These are phyloP conservation scores for Carcina quercana DNA, from an alignment of 2,888 invertebrate genomes.

Conservation along the genomic window DNA sequence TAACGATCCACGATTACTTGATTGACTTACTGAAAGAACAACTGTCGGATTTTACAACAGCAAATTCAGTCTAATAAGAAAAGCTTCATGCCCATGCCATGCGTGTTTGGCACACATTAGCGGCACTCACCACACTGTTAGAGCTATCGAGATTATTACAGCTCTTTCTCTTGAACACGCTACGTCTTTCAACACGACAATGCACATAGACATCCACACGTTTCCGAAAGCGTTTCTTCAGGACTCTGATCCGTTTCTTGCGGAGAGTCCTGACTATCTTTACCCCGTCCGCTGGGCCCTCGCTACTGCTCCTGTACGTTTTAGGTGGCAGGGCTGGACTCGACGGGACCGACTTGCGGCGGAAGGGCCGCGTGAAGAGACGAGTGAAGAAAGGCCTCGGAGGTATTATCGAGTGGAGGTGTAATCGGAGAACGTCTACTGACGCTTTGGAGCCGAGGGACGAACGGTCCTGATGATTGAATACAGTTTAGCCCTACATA, in stretches of 20 bases:
- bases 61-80: conserved; percentile 6
- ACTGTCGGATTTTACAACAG: too few relatives aligned
- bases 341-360: conserved; percentile 79
- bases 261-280: conserved; percentile 44
- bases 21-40: too few relatives aligned
- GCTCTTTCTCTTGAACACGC: conserved; percentile 41
- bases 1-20: too few relatives aligned
- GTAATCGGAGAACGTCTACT: conserved; percentile 65
- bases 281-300: conserved; percentile 66
- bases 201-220: conserved; percentile 65
- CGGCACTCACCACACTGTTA: conserved; percentile 71
- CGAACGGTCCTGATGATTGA: conserved; percentile 63
- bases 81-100: conserved; percentile 57
- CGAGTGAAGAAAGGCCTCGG: conserved; percentile 77
- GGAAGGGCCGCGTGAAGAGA: conserved; percentile 79
- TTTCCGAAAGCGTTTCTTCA: conserved; percentile 56
- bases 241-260: conserved; percentile 44
- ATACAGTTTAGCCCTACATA: too few relatives aligned
- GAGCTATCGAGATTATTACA: conserved; percentile 39
- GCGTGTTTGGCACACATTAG: conserved; percentile 39
- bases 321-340: conserved; percentile 77
- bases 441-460: conserved; percentile 70
- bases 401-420: conserved; percentile 72
- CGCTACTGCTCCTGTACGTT: conserved; percentile 64
- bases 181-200: conserved; percentile 48